Evolutionary conservation across 2,797 vertebrate species (phyloP), one percentile per base, ranked within the genome.

Genomic region (Cynopterus sphinx): DNA sequence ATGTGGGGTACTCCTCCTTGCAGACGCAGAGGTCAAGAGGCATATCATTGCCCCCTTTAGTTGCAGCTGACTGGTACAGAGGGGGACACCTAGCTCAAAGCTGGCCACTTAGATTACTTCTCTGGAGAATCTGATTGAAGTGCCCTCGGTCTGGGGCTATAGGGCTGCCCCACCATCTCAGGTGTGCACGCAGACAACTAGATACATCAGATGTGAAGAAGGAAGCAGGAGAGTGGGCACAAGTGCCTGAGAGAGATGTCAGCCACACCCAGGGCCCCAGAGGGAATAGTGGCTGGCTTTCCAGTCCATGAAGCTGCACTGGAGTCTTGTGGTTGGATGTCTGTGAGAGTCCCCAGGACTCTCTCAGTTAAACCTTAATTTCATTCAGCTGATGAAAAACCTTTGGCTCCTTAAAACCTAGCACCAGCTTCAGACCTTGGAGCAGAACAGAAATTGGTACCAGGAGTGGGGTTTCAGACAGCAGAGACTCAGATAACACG

Each of bases 351-450:
- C 39, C n/a, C 39, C 15, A 17, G n/a, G 63, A 73, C 33, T 36
- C 26, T 67, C 63, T 63, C 17, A 15, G n/a, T 71, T 65, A 91
- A 82, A 41, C n/a, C 61, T 49, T 53, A 51, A 31, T 61, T 84
- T 63, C n/a, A 49, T 19, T 74, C 51, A 31, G 4, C 65, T 53
- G n/a, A 83, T 5, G n/a, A 93, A 49, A 19, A 43, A 83, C 33
- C 33, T 96, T 73, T 81, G 85, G 57, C 67, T 93, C 79, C 67
- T 93, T 95, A 74, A 41, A 79, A 55, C 67, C 21, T 68, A 84
- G 57, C 55, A 53, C 33, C 74, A 63, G 31, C 55, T 70, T 88
- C 70, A 70, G 70, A 90, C 63, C 61, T 82, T 77, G 55, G n/a
- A 74, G 59, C 73, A 49, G 51, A 71, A 46, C 24, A 55, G 49